Percentiles rank a stretch among this genome's conserved stretches.
phyloP scores from a whole-genome alignment of 2,113 vertebrate species.

The Scomber japonicus region DNA sequence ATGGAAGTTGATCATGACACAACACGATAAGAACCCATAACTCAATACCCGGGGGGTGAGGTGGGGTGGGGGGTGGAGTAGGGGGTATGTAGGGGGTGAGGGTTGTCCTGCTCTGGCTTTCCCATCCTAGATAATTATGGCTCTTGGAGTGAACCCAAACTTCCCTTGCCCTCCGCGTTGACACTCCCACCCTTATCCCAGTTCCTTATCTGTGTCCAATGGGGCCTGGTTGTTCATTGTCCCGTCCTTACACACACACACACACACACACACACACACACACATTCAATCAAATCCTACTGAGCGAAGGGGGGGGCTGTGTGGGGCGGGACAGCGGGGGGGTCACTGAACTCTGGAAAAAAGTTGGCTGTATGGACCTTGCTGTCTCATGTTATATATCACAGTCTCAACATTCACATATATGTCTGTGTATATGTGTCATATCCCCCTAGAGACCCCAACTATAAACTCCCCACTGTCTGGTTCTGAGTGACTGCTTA shows the following conservation, averaged over 20 bases:
- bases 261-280: background rate
- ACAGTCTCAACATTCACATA: constrained; percentile 10
- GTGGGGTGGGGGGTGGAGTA: background rate
- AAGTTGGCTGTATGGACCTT: background rate
- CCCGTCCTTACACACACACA: background rate
- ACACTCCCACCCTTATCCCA: constrained; percentile 60
- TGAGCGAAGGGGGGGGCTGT: background rate
- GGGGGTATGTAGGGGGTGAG: too few relatives aligned
- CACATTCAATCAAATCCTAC: constrained; percentile 38
- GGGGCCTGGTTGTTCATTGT: constrained; percentile 52
- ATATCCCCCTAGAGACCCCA: constrained; percentile 9
- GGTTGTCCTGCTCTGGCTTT: constrained; percentile 37
- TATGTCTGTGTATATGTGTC: background rate
- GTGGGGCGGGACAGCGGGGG: too few relatives aligned
- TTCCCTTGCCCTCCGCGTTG: constrained; percentile 7
- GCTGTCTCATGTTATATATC: constrained; percentile 1
- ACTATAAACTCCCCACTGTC: constrained; percentile 24
- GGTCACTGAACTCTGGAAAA: constrained; percentile 47
- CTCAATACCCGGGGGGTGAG: background rate
- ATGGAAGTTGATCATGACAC: background rate
- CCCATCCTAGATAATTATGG: constrained; percentile 54
- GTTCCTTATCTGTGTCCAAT: constrained; percentile 65
- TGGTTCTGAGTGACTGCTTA: constrained; percentile 34
- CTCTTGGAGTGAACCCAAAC: constrained; percentile 60
- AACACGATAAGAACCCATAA: background rate